These are phyloP conservation scores for Asbolus verrucosus DNA, from an alignment of 1,140 invertebrate genomes.

Conservation along the genomic window DNA sequence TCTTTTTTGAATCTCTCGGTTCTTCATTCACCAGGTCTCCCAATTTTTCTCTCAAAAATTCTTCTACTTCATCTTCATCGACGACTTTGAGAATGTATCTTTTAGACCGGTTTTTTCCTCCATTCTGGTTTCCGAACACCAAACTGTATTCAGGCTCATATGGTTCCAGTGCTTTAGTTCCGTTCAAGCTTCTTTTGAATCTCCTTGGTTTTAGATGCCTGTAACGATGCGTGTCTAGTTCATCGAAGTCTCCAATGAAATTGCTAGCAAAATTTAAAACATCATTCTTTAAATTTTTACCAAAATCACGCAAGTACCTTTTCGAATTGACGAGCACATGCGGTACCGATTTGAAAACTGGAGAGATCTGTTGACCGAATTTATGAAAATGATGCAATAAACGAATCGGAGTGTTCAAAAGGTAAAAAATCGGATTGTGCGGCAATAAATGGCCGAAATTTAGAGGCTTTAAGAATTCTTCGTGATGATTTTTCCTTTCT, in stretches of 20 bases:
- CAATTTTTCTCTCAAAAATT: constrained; percentile 33
- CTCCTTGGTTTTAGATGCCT: constrained; percentile 7
- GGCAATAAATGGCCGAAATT: constrained; percentile 45
- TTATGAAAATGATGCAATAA: constrained; percentile 47
- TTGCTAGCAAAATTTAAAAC: constrained; percentile 44
- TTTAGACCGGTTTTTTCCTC: neutral
- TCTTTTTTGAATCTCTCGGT: constrained; percentile 19
- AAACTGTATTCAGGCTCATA: constrained; percentile 29
- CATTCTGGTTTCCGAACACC: constrained; percentile 7
- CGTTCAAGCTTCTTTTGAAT: constrained; percentile 1
- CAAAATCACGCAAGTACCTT: constrained; percentile 44
- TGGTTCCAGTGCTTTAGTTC: constrained; percentile 11
- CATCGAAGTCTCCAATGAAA: constrained; percentile 43
- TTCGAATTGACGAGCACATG: constrained; percentile 41
- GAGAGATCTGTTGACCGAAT: constrained; percentile 46
- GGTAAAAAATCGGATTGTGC: constrained; percentile 46
- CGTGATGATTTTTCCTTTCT: neutral
- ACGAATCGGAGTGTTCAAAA: constrained; percentile 47
- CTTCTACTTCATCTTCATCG: constrained; percentile 40
- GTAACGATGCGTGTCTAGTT: neutral
- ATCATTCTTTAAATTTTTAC: constrained; percentile 42
- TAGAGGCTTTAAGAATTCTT: constrained; percentile 14
- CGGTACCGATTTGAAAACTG: constrained; percentile 47
- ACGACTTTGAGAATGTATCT: constrained; percentile 37
- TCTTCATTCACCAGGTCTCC: constrained; percentile 49